Base-by-base conservation (phyloP, 2,888 invertebrate genomes). In the Steinernema scapterisci region DNA sequence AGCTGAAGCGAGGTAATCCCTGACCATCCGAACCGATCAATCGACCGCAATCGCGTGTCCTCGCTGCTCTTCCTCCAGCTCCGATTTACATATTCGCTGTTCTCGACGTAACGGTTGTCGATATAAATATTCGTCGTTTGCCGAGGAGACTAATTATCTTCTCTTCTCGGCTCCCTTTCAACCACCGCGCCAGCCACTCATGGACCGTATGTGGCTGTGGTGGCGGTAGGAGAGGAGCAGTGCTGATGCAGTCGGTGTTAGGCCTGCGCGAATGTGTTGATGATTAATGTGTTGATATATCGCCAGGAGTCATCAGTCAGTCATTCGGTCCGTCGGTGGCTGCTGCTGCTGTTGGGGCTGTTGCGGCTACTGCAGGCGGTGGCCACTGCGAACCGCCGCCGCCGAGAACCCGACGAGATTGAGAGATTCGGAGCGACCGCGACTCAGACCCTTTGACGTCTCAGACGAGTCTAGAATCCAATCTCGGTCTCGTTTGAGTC, bases 211-310 rank as follows among this genome's bases (percentile, higher is more conserved):
- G 63, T n/a, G 63, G 27, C 11, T 63, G 23, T 21, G n/a, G n/a
- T n/a, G n/a, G 52, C 52, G n/a, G 23, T 52, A n/a, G 52, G 23
- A 38, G 38, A 38, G 38, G 38, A 38, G 38, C 38, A 38, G 38
- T 9, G 38, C 52, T 21, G 52, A 52, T 63, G 63, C 38, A 27
- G 48, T 44, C 45, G 45, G n/a, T 38, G 63, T 63, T 63, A 63
- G 63, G 63, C 21, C 25, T 63, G 63, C 63, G 63, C 63, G 63
- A 63, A 63, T 38, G 38, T 38, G 38, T 38, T 38, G 38, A 63
- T 63, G 63, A 63, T 63, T 63, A 63, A 63, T 63, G 63, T 63
- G 63, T 63, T 63, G 63, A 63, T 63, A 63, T 63, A 63, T 63
- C 63, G 63, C 27, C 31, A 31, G 63, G 31, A 63, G 63, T 63